These are phyloP conservation scores for Cataglyphis altisquamis DNA, from an alignment of 2,888 invertebrate species.

Conservation along the genomic window DNA sequence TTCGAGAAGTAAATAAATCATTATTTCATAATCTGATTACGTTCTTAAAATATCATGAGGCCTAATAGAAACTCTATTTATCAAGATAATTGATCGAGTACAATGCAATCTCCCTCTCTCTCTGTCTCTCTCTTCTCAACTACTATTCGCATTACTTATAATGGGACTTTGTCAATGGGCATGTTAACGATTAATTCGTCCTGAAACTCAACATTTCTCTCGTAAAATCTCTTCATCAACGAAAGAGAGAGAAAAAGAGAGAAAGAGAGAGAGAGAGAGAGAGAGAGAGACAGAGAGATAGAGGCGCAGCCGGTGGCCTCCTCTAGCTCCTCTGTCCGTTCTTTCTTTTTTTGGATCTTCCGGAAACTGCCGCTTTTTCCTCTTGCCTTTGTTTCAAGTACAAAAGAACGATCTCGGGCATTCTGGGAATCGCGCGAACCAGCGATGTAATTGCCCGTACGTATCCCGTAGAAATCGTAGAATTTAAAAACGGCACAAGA, in stretches of 20 bases:
- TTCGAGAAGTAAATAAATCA: slow-evolving; percentile 67
- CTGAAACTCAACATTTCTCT: slow-evolving; percentile 42
- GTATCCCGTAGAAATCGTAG: slow-evolving; percentile 48
- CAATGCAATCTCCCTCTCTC: slow-evolving; percentile 29
- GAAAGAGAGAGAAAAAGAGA: neutral
- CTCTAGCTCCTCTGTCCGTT: neutral
- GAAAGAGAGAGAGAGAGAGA: too few species aligned
- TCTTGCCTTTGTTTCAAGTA: slow-evolving; percentile 59
- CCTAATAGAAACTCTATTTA: slow-evolving; percentile 71
- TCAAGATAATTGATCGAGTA: slow-evolving; percentile 73
- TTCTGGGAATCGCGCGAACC: slow-evolving; percentile 50
- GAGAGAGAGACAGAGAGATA: neutral
- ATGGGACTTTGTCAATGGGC: slow-evolving; percentile 28
- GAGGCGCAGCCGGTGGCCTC: neutral
- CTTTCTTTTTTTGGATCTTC: slow-evolving; percentile 37
- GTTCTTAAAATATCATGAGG: slow-evolving; percentile 62
- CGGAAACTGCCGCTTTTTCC: slow-evolving; percentile 58
- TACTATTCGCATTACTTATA: slow-evolving; percentile 41
- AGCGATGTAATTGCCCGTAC: slow-evolving; percentile 58
- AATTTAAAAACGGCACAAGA: slow-evolving; percentile 54
- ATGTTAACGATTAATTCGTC: slow-evolving; percentile 49
- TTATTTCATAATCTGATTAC: slow-evolving; percentile 72
- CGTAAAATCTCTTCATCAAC: slow-evolving; percentile 23
- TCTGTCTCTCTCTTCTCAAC: neutral
- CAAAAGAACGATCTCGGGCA: slow-evolving; percentile 58